phyloP scores from a whole-genome alignment of 2,797 vertebrate species.

The Pelobates cultripes region DNA sequence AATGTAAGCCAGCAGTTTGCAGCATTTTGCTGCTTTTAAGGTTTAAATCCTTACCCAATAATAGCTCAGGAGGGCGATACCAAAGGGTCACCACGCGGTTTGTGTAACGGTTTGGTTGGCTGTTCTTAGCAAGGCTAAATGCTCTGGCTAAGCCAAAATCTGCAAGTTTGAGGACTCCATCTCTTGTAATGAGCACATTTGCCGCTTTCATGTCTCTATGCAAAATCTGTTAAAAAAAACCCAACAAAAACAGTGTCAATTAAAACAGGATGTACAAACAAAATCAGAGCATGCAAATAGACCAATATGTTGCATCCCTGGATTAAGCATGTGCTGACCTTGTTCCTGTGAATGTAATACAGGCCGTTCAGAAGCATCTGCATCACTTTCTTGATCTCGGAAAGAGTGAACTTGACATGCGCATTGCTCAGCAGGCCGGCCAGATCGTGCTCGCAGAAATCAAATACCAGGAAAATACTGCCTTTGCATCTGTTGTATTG shows the following conservation, averaged over 20 bases:
- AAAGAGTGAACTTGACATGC: constrained; percentile 95
- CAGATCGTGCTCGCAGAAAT: constrained; percentile 97
- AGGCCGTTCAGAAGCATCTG: constrained; percentile 97
- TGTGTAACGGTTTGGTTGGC: constrained; percentile 96
- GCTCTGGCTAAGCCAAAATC: constrained; percentile 95
- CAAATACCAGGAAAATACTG: constrained; percentile 97
- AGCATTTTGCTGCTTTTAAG: no score
- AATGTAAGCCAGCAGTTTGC: no score
- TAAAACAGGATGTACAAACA: background rate
- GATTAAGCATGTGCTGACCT: constrained; percentile 72
- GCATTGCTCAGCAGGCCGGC: constrained; percentile 94
- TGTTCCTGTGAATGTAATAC: constrained; percentile 98
- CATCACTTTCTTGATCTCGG: constrained; percentile 98
- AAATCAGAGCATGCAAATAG: background rate
- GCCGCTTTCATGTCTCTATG: constrained; percentile 98
- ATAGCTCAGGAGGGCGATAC: constrained; percentile 94
- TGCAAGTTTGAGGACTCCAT: constrained; percentile 92
- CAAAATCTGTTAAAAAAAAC: constrained; percentile 79
- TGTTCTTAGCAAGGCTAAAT: constrained; percentile 96
- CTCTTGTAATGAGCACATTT: constrained; percentile 93
- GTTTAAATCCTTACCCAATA: constrained; percentile 80
- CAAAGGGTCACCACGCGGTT: constrained; percentile 96
- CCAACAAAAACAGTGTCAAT: no score
- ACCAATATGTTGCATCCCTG: no score
- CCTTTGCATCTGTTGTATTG: constrained; percentile 97